A percentile compares a stretch with the other conserved stretches of the same genome.
phyloP scores from a whole-genome alignment of 2,888 invertebrate species.

The Lottia scabra region DNA sequence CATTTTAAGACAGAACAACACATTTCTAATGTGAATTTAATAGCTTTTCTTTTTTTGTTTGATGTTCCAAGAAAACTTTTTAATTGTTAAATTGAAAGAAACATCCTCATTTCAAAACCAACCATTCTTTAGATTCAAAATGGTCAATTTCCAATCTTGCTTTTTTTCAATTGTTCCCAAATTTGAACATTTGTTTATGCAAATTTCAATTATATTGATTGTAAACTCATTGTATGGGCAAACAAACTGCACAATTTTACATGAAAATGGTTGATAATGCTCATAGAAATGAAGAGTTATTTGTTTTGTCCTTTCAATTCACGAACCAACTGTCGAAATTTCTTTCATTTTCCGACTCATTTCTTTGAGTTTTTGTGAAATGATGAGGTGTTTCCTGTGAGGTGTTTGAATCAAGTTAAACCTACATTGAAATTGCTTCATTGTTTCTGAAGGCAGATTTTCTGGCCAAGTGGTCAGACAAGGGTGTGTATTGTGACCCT shows the following conservation, averaged over 20 bases:
- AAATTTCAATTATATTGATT: neutral
- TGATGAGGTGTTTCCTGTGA: neutral
- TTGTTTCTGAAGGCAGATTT: neutral
- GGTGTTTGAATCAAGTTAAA: neutral
- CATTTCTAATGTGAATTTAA: neutral
- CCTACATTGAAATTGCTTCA: too few relatives aligned
- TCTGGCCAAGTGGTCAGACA: neutral
- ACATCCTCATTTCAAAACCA: too few relatives aligned
- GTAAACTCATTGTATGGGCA: neutral
- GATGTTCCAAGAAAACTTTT: too few relatives aligned
- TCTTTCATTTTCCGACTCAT: neutral
- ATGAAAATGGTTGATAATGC: neutral
- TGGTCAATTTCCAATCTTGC: neutral
- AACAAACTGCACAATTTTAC: neutral
- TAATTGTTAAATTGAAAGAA: too few relatives aligned
- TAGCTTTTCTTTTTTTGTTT: neutral
- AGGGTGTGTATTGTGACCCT: neutral
- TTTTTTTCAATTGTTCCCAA: neutral
- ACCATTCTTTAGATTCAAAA: neutral
- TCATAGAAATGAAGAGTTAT: neutral
- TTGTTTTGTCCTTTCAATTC: neutral
- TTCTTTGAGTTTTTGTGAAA: neutral
- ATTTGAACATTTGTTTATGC: slow-evolving; percentile 1
- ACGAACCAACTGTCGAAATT: neutral
- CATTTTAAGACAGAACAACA: neutral